phyloP scores from a whole-genome alignment of 2,888 invertebrate species.

The Electrophaes corylata region DNA sequence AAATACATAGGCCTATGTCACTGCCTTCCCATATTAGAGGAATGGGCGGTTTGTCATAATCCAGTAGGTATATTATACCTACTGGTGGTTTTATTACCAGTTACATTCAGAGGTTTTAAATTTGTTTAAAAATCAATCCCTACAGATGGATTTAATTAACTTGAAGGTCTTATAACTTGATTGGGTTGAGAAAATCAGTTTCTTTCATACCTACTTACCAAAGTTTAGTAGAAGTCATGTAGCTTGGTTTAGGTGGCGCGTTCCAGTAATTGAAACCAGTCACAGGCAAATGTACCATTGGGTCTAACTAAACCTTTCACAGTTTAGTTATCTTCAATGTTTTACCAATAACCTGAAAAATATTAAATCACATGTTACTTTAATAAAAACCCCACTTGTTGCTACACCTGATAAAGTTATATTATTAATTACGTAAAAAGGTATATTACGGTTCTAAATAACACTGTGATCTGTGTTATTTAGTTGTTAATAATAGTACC shows the following conservation, averaged over 20 bases:
- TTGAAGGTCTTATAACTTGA: not conserved
- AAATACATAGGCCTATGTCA: too few relatives aligned
- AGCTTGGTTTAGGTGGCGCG: not conserved
- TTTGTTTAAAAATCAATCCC: too few relatives aligned
- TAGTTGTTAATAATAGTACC: not conserved
- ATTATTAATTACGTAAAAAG: too few relatives aligned
- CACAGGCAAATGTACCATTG: slow-evolving; percentile 11
- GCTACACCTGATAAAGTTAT: not conserved
- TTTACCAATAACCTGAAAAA: slow-evolving; percentile 45
- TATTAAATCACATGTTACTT: slow-evolving; percentile 6
- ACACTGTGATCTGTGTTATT: too few relatives aligned
- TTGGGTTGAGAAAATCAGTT: not conserved
- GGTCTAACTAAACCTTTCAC: slow-evolving; percentile 9
- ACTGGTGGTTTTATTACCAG: too few relatives aligned
- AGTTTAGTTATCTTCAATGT: slow-evolving; percentile 16
- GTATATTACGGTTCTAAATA: too few relatives aligned
- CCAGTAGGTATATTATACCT: too few relatives aligned
- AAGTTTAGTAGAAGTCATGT: slow-evolving; percentile 1
- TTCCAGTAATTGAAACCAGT: not conserved
- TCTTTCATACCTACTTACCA: not conserved
- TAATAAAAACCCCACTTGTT: not conserved
- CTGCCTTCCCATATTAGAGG: too few relatives aligned
- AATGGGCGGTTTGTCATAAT: too few relatives aligned
- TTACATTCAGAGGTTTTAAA: too few relatives aligned
- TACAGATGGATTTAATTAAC: too few relatives aligned